Percentiles rank a stretch among this genome's conserved stretches.
phyloP scores from a whole-genome alignment of 23 tunicate species.

The Styela clava region DNA sequence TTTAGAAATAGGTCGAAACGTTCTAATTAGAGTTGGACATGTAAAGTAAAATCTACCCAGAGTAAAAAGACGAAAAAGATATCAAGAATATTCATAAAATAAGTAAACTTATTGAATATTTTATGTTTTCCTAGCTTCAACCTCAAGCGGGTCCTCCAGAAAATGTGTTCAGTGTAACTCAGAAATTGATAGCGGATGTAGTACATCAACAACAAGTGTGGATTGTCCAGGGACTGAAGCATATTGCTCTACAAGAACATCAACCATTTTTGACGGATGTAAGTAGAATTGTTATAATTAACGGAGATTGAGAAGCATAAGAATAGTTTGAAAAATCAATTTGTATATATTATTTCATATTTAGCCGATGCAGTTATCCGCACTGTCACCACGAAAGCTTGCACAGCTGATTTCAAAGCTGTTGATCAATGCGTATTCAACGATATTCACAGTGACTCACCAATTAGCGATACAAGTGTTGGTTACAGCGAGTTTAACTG shows the following conservation, averaged over 20 bases:
- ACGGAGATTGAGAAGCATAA: no score
- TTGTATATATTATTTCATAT: no score
- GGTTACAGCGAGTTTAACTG: background rate
- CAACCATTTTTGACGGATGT: background rate
- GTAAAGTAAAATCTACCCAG: no score
- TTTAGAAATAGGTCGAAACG: no score
- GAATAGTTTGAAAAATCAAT: no score
- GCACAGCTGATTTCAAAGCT: background rate
- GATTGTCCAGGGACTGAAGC: conserved; percentile 6
- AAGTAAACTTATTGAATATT: no score
- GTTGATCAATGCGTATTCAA: background rate
- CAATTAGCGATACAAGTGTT: background rate
- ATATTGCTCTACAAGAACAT: background rate
- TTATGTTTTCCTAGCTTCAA: no score
- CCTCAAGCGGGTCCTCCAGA: background rate
- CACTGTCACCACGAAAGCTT: background rate
- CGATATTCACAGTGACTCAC: background rate
- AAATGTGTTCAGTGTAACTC: conserved; percentile 27
- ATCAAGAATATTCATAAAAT: no score
- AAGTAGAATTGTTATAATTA: no score
- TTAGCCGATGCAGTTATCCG: background rate
- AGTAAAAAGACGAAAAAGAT: no score
- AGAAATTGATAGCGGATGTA: conserved; percentile 16
- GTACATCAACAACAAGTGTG: conserved; percentile 6
- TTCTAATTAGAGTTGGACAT: no score